Evolutionary conservation across 2,888 invertebrate genomes (phyloP), one percentile per base, ranked within the genome.

Genomic region (Venusia cambrica): DNA sequence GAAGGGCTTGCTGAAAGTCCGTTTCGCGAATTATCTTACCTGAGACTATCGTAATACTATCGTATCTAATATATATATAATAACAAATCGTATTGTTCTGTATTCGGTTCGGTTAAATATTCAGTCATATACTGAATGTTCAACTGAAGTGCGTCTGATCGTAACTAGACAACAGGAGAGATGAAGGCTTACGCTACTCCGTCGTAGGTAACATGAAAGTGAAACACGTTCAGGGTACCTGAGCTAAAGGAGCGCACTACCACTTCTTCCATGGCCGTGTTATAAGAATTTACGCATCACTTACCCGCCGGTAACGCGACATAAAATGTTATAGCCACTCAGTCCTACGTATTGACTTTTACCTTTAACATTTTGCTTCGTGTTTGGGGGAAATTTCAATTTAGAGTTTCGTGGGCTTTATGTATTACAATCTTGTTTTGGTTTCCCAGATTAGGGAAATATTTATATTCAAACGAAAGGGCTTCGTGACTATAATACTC

Each of bases 271-370:
- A 20, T 7, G 22, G 3, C 62, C 69, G 70, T 73, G 83, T 85
- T 87, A 85, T 85, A 85, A 84, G 84, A 87, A 85, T 85, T 84
- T 87, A 87, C 83, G 85, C 69, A 62, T 66, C 84, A 78, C 77
- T 85, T 79, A 40, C 40, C 66, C 70, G 50, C 44, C 63, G 66
- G 77, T 83, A 83, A 87, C 80, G 83, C 74, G 44, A 46, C 62
- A 77, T 87, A 87, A 87, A 87, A 87, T 80, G 68, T 83, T 76
- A 85, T 73, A 73, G 71, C 76, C 81, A 83, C 84, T 85, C 78
- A 51, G 65, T 62, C 72, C 70, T 78, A 74, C 73, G 79, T 81
- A 81, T 83, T 78, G 83, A 83, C 74, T 34, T 33, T 29, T 34
- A 34, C 34, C 38, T 38, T 15, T 20, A 12, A 37, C 16, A 26